phyloP scores from a whole-genome alignment of 2,888 invertebrate genomes.

The Dugesia japonica region DNA sequence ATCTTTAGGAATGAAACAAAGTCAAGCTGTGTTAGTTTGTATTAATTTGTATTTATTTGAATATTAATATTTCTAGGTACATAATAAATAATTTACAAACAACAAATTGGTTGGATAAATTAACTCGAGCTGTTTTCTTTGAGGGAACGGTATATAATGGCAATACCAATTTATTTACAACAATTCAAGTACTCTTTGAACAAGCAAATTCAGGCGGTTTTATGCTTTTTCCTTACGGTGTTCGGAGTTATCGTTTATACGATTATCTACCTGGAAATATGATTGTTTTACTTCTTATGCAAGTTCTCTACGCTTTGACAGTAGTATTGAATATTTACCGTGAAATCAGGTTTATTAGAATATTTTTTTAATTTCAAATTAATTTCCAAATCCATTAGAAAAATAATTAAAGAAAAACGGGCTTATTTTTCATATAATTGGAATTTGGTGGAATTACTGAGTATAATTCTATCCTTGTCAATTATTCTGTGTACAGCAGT shows the following conservation, averaged over 20 bases:
- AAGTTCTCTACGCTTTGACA: constrained; percentile 21
- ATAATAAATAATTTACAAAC: constrained; percentile 37
- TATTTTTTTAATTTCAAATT: too few relatives aligned
- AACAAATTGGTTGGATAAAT: constrained; percentile 39
- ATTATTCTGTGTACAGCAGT: constrained; percentile 24
- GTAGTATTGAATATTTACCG: constrained; percentile 24
- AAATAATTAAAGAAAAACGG: neutral
- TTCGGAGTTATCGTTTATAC: constrained; percentile 30
- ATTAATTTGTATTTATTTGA: neutral
- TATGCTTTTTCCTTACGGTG: constrained; percentile 36
- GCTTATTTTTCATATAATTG: constrained; percentile 23
- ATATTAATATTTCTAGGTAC: constrained; percentile 26
- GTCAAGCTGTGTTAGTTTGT: constrained; percentile 22
- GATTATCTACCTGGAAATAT: constrained; percentile 26
- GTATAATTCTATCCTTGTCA: constrained; percentile 13
- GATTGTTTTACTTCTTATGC: constrained; percentile 28
- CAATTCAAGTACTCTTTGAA: constrained; percentile 39
- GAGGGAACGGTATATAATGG: constrained; percentile 41
- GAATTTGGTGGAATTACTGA: constrained; percentile 27
- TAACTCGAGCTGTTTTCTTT: constrained; percentile 39
- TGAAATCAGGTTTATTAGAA: constrained; percentile 20
- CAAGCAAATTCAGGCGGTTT: constrained; percentile 41
- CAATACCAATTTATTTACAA: constrained; percentile 40
- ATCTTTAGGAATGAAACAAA: constrained; percentile 35
- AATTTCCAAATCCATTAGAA: neutral